Evolutionary conservation across 2,888 invertebrate genomes (phyloP).

Genomic region (Diploptera punctata): DNA sequence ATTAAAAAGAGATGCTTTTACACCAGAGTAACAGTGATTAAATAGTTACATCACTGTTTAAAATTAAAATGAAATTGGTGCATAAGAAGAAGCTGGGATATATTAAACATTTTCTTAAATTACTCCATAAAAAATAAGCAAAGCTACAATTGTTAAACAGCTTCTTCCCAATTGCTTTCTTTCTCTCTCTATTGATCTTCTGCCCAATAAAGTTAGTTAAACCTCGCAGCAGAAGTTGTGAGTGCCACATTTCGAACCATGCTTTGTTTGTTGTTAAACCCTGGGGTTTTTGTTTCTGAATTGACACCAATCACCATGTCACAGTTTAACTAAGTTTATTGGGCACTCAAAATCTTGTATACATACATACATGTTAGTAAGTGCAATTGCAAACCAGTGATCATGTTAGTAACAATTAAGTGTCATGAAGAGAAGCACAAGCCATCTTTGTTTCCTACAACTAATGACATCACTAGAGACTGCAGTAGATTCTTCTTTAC

Average conservation of each 20-base stretch:
- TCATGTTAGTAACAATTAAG: slow-evolving; percentile 15
- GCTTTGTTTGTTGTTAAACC: slow-evolving; percentile 38
- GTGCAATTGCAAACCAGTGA: slow-evolving; percentile 33
- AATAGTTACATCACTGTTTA: neutral
- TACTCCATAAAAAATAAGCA: too few relatives aligned
- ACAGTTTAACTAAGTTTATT: slow-evolving; percentile 62
- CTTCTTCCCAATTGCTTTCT: slow-evolving; percentile 11
- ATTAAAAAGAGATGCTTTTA: slow-evolving; percentile 33
- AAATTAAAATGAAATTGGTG: neutral
- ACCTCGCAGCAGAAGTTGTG: slow-evolving; percentile 31
- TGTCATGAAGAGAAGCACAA: slow-evolving; percentile 14
- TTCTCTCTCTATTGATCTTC: slow-evolving; percentile 33
- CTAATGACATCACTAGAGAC: too few relatives aligned
- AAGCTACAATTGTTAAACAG: neutral
- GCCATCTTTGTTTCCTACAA: neutral
- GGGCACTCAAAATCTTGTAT: slow-evolving; percentile 54
- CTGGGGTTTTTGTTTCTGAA: slow-evolving; percentile 28
- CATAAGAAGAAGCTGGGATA: neutral
- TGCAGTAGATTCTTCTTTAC: too few relatives aligned
- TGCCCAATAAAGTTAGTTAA: slow-evolving; percentile 49
- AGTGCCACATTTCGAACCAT: slow-evolving; percentile 44
- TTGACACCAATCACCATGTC: slow-evolving; percentile 48
- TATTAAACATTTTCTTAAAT: neutral
- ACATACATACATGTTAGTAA: slow-evolving; percentile 42
- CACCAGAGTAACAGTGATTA: slow-evolving; percentile 27